Base-by-base conservation (phyloP, 2,888 invertebrate genomes). In the Bedellia somnulentella region DNA sequence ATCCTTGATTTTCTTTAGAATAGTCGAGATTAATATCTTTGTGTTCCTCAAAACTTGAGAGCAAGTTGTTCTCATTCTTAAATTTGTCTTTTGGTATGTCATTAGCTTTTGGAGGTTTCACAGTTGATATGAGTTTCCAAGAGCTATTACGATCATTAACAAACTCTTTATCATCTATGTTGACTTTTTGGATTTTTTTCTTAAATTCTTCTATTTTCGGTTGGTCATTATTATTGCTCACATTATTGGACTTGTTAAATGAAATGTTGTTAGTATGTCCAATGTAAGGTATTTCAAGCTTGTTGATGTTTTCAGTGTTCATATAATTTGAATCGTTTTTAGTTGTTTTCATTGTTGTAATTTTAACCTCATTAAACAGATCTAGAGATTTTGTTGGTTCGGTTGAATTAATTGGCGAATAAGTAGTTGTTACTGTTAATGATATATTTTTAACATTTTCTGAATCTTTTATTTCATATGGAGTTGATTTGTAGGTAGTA, bases 101-200 rank as follows among this genome's bases (percentile, higher is more conserved):
- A 42, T 61, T 58, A 5, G 44, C 37, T 50, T 70, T 73, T 6
- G 78, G 67, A 9, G 81, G 81, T 12, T 68, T 55, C 10, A 82
- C 63, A 1, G 80, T 80, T 10, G 81, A 71, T 35, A 82, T 77
- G 17, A 82, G 57, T 37, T 80, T 81, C 82, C 82, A 82, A 5
- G 76, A 68, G 46, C 58, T 60, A 39, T 71, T 75, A 35, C 61
- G 55, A 38, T 62, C 59, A 34, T 47, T 64, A 0, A 47, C 44
- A 23, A 70, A 37, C 44, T 75, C 75, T 42, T 70, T 70, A 11
- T 71, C 71, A 30, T 66, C 70, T 29, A 68, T 63, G 32, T 73
- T 70, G 1, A 73, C 62, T 45, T 73, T 73, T 38, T 75, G 75
- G 31, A 73, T 58, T 50, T 73, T 75, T 42, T 73, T 75, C 42